Conservation (phyloP, 2,113 vertebrate species). For the Microcebus jonahi region DNA sequence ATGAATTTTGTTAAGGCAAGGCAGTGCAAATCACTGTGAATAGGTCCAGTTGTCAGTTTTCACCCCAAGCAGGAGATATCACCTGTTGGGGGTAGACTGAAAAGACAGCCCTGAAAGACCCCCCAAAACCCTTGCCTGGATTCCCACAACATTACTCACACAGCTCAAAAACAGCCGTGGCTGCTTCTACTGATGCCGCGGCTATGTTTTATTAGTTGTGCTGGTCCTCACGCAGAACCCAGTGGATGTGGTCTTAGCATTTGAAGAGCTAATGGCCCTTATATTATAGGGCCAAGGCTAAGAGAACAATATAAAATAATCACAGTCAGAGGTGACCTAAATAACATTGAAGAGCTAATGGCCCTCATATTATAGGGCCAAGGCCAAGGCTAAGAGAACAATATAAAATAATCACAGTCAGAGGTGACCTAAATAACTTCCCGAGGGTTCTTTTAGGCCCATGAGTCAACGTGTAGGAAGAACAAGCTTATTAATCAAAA, state of each 20-base stretch:
- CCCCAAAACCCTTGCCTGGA: background rate
- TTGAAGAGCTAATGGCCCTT: constrained; percentile 48
- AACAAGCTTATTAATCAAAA: constrained; percentile 72
- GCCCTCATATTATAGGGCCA: too few relatives aligned
- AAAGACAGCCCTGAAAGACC: background rate
- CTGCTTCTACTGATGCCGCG: background rate
- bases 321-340: constrained; percentile 16
- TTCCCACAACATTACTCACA: background rate
- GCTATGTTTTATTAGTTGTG: background rate
- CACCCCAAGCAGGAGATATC: background rate
- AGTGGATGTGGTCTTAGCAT: background rate
- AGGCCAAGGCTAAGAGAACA: too few relatives aligned
- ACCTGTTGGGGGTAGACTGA: background rate
- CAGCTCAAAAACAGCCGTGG: too few relatives aligned
- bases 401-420: too few relatives aligned
- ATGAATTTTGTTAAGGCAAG: background rate
- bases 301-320: background rate
- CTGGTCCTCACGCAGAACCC: background rate
- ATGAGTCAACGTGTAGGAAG: constrained; percentile 55
- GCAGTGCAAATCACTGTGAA: background rate
- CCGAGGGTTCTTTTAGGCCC: constrained; percentile 46
- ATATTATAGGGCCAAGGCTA: background rate
- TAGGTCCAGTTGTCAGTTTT: background rate
- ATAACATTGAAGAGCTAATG: too few relatives aligned
- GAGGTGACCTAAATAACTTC: too few relatives aligned